Evolutionary conservation across 2,797 vertebrate species (phyloP).

Genomic region (Hephaestus fuliginosus): DNA sequence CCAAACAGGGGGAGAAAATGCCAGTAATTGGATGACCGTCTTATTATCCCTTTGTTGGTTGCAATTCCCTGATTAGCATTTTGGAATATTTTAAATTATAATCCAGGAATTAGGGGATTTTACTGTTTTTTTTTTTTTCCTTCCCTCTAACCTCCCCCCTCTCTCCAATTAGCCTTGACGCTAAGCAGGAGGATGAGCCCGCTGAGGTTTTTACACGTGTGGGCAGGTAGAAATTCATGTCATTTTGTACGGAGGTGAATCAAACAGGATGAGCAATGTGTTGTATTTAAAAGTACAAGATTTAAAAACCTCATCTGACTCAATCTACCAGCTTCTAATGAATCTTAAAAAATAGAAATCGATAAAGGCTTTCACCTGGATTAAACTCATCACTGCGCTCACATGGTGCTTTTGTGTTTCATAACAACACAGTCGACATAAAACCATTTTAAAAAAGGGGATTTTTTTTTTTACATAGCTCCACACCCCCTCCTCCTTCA

Average conservation of each 20-base stretch:
- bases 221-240: constrained; percentile 59
- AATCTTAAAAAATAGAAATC: background rate
- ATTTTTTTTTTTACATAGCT: background rate
- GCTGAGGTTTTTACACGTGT: constrained; percentile 47
- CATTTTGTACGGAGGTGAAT: constrained; percentile 29
- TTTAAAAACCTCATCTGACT: background rate
- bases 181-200: constrained; percentile 69
- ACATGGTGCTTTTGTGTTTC: background rate
- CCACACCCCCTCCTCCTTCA: constrained; percentile 79
- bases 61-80: constrained; percentile 88
- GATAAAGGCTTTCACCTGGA: constrained; percentile 30
- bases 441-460: background rate
- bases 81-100: constrained; percentile 88
- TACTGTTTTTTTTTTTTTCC: constrained; percentile 43
- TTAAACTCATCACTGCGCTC: constrained; percentile 7
- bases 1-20: constrained; percentile 64
- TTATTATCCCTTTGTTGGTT: constrained; percentile 88
- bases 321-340: background rate
- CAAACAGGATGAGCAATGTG: constrained; percentile 15
- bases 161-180: constrained; percentile 78
- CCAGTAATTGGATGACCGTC: constrained; percentile 86
- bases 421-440: background rate
- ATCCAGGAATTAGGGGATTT: constrained; percentile 86
- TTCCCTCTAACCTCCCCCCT: constrained; percentile 44
- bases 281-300: constrained; percentile 3